A percentile compares a stretch with the other conserved stretches of the same genome.
Evolutionary conservation across 2,113 vertebrate genomes (phyloP).

Genomic region (Dipodomys ordii): DNA sequence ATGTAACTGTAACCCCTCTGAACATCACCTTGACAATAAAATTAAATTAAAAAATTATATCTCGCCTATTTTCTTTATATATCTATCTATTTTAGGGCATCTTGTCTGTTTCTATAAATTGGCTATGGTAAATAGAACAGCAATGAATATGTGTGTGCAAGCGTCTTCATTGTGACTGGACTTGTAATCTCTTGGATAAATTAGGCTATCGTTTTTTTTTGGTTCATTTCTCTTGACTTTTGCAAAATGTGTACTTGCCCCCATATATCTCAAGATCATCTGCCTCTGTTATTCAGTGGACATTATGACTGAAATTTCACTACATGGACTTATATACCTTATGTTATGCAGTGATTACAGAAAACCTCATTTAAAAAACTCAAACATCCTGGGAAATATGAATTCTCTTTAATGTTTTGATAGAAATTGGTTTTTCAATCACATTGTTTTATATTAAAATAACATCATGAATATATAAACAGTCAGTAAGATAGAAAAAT

Average conservation of each 20-base stretch:
- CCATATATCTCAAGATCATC: not conserved
- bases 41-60: too few relatives aligned
- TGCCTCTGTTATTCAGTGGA: not conserved
- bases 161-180: too few relatives aligned
- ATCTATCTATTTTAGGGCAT: too few relatives aligned
- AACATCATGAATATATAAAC: not conserved
- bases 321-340: not conserved
- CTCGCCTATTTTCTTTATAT: too few relatives aligned
- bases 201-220: constrained; percentile 2
- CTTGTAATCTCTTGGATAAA: too few relatives aligned
- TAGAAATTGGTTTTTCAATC: not conserved
- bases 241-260: constrained; percentile 24
- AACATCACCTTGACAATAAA: too few relatives aligned
- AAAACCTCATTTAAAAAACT: not conserved
- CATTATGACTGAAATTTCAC: constrained; percentile 1
- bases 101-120: too few relatives aligned
- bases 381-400: not conserved
- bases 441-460: constrained; percentile 27
- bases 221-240: constrained; percentile 59
- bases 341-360: not conserved
- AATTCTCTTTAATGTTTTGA: not conserved
- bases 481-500: not conserved
- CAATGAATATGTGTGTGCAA: too few relatives aligned
- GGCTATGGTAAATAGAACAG: too few relatives aligned
- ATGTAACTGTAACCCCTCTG: too few relatives aligned